Base-by-base conservation (phyloP, 1,140 invertebrate genomes). In the Pseudomyrmex pallidus region DNA sequence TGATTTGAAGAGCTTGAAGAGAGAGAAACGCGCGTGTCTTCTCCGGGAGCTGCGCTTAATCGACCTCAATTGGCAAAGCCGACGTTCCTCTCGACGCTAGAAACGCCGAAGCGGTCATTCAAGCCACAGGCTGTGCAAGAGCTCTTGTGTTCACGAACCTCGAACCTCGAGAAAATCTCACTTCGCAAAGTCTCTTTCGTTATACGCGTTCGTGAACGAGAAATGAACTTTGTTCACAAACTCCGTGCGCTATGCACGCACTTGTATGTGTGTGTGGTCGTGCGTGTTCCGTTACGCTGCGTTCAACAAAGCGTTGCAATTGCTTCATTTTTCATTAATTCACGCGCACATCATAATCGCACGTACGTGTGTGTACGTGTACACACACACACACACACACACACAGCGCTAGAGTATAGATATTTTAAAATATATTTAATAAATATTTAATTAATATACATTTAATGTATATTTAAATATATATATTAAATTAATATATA, bases 21-120 rank as follows among this genome's bases (percentile, higher is more conserved):
- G 61, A 62, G 73, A 64, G 74, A 67, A 66, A 66, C 62, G 48
- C 54, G 64, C 54, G 62, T 22, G 74, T 78, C 63, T 68, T 77
- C 74, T 64, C 35, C 44, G 44, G 63, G 22, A 59, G 63, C 50
- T 5, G 35, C 44, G 54, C 54, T 70, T 80, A 80, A 80, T 59
- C 66, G 64, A 70, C 76, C 76, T 70, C 76, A 70, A 80, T 80
- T 80, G 76, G 66, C 76, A 72, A 59, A 68, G 44, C 64, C 64
- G 76, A 44, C 25, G 57, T 59, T 59, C 57, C 9, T 59, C 57
- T 20, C 57, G 20, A 59, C 57, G 17, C 22, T 61, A 13, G 22
- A 63, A 46, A 63, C 54, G 12, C 10, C 63, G 74, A 8, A 66
- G 13, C n/a, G 59, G n/a, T 64, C 48, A 17, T 52, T 25, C 17